A percentile compares a stretch with the other conserved stretches of the same genome.
Conservation (phyloP, 2,113 vertebrate genomes). For the Tetraodon nigroviridis region DNA sequence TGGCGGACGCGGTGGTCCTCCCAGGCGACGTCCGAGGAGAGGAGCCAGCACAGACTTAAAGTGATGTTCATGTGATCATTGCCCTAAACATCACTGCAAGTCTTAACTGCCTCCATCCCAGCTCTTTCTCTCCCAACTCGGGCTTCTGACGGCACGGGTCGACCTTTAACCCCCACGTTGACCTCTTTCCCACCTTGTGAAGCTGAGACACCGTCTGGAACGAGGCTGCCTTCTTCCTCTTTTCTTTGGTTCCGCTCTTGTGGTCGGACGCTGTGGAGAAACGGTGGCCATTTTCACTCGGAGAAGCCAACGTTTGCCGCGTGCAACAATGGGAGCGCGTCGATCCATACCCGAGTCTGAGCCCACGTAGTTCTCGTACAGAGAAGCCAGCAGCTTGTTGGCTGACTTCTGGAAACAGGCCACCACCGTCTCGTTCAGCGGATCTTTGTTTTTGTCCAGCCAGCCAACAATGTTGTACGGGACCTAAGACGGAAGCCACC, state of each 20-base stretch:
- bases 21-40: constrained; percentile 50
- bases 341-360: constrained; percentile 76
- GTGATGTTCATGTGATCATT: constrained; percentile 98
- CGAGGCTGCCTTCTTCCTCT: constrained; percentile 90
- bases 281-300: no score
- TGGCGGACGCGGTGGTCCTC: not conserved
- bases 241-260: constrained; percentile 82
- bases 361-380: constrained; percentile 85
- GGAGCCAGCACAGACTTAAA: constrained; percentile 99
- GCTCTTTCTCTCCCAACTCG: constrained; percentile 14
- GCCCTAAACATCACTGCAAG: constrained; percentile 99
- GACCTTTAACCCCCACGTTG: not conserved
- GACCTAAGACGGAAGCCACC: constrained; percentile 70
- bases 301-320: not conserved
- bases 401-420: constrained; percentile 86
- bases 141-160: not conserved
- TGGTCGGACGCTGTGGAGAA: constrained; percentile 63
- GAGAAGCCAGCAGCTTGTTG: constrained; percentile 83
- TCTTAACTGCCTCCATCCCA: constrained; percentile 86
- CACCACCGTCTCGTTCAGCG: constrained; percentile 90
- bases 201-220: constrained; percentile 94
- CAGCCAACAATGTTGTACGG: constrained; percentile 89
- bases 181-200: constrained; percentile 80
- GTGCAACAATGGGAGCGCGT: not conserved
- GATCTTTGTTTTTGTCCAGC: constrained; percentile 96